Evolutionary conservation across 1,140 invertebrate species (phyloP), one percentile per base, ranked within the genome.

Genomic region (Brachionus asplanchnoidis): DNA sequence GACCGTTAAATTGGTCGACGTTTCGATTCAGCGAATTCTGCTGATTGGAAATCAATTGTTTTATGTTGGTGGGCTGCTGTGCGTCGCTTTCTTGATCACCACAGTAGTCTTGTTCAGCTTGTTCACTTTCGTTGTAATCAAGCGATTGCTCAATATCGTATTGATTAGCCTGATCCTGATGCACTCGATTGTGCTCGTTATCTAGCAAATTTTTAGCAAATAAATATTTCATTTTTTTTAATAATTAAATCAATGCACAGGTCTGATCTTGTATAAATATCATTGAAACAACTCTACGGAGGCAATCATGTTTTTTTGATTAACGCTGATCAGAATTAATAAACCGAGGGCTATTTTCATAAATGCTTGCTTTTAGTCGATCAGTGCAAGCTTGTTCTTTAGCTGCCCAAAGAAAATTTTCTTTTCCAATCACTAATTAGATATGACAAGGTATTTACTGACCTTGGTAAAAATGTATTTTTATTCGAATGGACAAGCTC

Each of bases 231-330:
- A 73, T 73, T 42, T 40, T 60, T 56, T 60, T 60, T 23, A 23
- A 60, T 60, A 60, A 60, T 60, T 60, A 60, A 60, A 60, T 60
- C 53, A 60, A 60, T 60, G 53, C 53, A 20, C 53, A 9, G 53
- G 20, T 60, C 17, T 40, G 17, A 73, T 73, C 12, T 20, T n/a
- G 68, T 73, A 36, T 73, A 73, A 40, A 40, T 42, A 73, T 73
- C 66, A 40, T 17, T 42, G 40, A 42, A 73, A 36, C 68, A 73
- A 42, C n/a, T 73, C 36, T 20, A 73, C 17, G 32, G 28, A 42
- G 36, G 68, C 68, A 42, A 73, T 42, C 68, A 73, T 73, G 68
- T 73, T 73, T 73, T 73, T 73, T 73, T 73, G 44, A 73, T 73
- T 73, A 73, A 68, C 12, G 32, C 66, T 73, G 17, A 20, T 7